Conservation (phyloP, 2,888 invertebrate species). For the Operophtera brumata region DNA sequence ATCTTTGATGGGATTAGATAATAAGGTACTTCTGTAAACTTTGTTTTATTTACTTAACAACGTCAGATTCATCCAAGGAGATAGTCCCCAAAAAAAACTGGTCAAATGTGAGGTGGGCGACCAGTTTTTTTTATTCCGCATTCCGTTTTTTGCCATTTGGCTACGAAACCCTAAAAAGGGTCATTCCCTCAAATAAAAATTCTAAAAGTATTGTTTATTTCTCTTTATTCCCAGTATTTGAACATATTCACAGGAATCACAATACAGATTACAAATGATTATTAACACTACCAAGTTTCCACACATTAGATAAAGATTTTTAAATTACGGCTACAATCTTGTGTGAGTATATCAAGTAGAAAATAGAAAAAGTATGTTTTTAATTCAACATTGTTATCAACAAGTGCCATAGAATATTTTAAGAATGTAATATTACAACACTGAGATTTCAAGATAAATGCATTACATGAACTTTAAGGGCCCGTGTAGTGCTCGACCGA, state of each 20-base stretch:
- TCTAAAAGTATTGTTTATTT: no score
- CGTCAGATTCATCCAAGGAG: no score
- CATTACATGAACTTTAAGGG: no score
- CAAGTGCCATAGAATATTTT: no score
- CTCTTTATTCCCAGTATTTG: conserved; percentile 37
- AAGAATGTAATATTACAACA: not conserved
- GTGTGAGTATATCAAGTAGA: not conserved
- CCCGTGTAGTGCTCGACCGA: no score
- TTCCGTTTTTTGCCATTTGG: no score
- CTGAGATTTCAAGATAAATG: conserved; percentile 1
- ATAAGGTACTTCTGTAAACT: conserved; percentile 11
- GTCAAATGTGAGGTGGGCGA: no score
- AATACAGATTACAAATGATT: conserved; percentile 17
- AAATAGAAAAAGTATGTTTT: not conserved
- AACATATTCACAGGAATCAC: conserved; percentile 59
- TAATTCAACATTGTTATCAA: no score
- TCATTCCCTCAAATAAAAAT: no score
- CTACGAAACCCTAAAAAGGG: no score
- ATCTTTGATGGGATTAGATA: conserved; percentile 15
- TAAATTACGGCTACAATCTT: not conserved
- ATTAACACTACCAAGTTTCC: not conserved
- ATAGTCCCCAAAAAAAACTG: no score
- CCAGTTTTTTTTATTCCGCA: no score
- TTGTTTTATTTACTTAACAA: conserved; percentile 1
- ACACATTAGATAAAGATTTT: not conserved